Evolutionary conservation across 2,888 invertebrate genomes (phyloP).

Genomic region (Cryptus armator): DNA sequence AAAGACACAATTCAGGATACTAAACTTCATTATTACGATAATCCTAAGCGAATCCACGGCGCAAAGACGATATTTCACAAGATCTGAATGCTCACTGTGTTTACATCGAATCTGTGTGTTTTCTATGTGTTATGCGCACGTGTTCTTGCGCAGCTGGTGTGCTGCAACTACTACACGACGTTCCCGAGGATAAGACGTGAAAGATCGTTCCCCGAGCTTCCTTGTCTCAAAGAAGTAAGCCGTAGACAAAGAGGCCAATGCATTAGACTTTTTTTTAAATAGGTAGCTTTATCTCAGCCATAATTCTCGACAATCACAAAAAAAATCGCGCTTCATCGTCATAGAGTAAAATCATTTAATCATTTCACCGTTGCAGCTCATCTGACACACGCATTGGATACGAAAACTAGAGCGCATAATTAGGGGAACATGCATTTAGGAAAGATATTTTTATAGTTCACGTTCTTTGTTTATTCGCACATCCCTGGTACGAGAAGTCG

Average conservation of each 20-base stretch:
- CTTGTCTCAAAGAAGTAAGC: constrained; percentile 92
- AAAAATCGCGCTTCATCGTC: neutral
- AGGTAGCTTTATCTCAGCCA: neutral
- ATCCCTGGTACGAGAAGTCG: no score
- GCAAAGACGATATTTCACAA: constrained; percentile 18
- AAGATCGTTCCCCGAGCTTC: constrained; percentile 92
- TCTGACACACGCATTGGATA: constrained; percentile 25
- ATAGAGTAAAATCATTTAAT: constrained; percentile 13
- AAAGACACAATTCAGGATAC: no score
- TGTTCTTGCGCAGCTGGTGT: constrained; percentile 87
- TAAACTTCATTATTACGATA: neutral
- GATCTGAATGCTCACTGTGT: constrained; percentile 26
- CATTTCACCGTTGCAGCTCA: constrained; percentile 40
- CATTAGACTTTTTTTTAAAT: constrained; percentile 42
- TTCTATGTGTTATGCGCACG: constrained; percentile 57
- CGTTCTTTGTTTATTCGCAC: neutral
- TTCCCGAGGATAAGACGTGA: constrained; percentile 92
- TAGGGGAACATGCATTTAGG: constrained; percentile 7
- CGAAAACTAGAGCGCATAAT: neutral
- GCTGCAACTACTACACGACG: constrained; percentile 90
- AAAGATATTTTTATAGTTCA: neutral
- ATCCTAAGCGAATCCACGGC: neutral
- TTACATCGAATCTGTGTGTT: constrained; percentile 18
- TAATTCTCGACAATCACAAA: constrained; percentile 3
- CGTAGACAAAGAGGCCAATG: constrained; percentile 68